Base-by-base conservation (phyloP, 2,113 vertebrate genomes). In the Phyllostomus discolor region DNA sequence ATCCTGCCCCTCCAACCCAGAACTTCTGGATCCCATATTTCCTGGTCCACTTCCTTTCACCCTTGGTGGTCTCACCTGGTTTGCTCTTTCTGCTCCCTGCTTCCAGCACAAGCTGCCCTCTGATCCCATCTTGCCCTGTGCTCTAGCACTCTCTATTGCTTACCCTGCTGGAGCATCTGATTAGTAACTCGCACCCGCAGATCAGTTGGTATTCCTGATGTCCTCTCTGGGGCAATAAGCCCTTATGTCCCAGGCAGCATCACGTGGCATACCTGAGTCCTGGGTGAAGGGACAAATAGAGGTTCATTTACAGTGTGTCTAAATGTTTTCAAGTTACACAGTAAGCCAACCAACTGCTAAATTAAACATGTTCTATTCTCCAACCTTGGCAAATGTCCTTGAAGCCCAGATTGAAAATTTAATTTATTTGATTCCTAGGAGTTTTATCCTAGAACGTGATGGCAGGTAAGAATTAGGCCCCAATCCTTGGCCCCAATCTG, bases 311-410 rank as follows among this genome's bases (percentile, higher is more conserved):
- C 12, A 69, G 41, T 15, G 7, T 41, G 6, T 57, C 90, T 88
- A 66, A 94, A 88, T 80, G 28, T 54, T 80, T 95, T 90, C 38
- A 97, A 92, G 62, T 66, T 80, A 81, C 64, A 70, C 48, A 66
- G 54, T 81, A 83, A 93, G 70, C 64, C 66, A 69, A 88, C 35
- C 9, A 52, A 93, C 90, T 75, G 41, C 70, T 93, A 95, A 97
- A 90, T 94, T 87, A 95, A 94, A 89, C 67, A 87, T 52, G 12
- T n/a, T 50, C 62, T 86, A 33, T 22, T 94, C 75, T 70, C 75
- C 12, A 64, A 38, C 46, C 73, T 94, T 87, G 62, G 87, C 31
- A 88, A 88, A 73, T 84, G 26, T 90, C 78, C 86, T 95, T 88
- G 69, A 94, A 69, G 70, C 81, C 35, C 43, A 90, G 54, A 22